These are phyloP conservation scores for Aspidapion aeneum DNA, from an alignment of 2,888 invertebrate genomes.

Conservation along the genomic window DNA sequence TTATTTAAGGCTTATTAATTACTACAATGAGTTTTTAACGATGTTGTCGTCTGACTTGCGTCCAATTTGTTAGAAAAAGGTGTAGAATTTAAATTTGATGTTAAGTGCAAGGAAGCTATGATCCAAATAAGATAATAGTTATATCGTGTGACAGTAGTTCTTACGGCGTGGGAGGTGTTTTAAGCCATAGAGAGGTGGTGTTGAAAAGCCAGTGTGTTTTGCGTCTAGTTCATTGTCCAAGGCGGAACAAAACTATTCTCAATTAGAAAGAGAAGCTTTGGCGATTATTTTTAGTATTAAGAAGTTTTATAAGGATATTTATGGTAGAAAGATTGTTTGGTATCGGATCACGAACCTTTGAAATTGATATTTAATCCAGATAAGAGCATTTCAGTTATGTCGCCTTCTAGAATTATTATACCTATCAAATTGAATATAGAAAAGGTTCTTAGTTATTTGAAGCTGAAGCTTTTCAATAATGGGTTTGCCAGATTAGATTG, in stretches of 20 bases:
- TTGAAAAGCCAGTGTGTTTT: not conserved
- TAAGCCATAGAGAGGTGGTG: too few relatives aligned
- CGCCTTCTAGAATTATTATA: conserved; percentile 19
- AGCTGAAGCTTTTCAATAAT: too few relatives aligned
- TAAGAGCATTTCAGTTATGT: conserved; percentile 15
- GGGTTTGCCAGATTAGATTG: too few relatives aligned
- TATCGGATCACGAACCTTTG: not conserved
- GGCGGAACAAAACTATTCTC: not conserved
- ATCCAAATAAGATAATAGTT: too few relatives aligned
- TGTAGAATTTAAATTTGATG: too few relatives aligned
- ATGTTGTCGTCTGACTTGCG: too few relatives aligned
- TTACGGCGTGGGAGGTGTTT: too few relatives aligned
- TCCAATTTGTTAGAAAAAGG: too few relatives aligned
- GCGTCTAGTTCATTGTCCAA: not conserved
- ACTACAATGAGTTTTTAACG: too few relatives aligned
- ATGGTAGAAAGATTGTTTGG: not conserved
- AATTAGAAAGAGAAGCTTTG: not conserved
- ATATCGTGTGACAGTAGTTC: too few relatives aligned
- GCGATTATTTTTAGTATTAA: not conserved
- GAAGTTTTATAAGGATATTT: not conserved
- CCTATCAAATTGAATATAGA: conserved; percentile 12
- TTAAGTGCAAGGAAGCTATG: too few relatives aligned
- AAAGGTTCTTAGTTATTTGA: conserved; percentile 4
- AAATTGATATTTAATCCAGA: not conserved
- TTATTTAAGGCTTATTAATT: too few relatives aligned